A percentile compares a stretch with the other conserved stretches of the same genome.
These are phyloP conservation scores for Aphelenchoides avenae DNA, from an alignment of 1,140 invertebrate genomes.

Conservation along the genomic window DNA sequence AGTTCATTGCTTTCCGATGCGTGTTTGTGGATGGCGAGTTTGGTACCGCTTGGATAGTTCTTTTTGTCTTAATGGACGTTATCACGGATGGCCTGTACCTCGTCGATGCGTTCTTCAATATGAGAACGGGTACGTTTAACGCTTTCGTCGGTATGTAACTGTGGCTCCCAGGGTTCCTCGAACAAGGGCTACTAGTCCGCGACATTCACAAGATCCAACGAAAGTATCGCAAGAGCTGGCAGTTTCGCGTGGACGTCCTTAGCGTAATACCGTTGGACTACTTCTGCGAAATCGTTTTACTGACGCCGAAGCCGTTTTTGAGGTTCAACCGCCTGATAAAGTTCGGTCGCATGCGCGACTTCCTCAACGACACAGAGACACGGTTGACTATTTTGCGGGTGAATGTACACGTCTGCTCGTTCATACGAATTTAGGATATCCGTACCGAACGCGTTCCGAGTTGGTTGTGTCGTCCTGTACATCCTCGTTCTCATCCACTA, in stretches of 20 bases:
- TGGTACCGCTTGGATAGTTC: conserved; percentile 62
- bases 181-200: conserved; percentile 83
- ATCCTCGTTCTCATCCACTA: conserved; percentile 91
- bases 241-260: conserved; percentile 14
- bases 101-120: conserved; percentile 76
- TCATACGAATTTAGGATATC: conserved; percentile 73
- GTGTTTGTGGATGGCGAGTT: conserved; percentile 84
- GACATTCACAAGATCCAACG: conserved; percentile 68
- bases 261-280: conserved; percentile 60
- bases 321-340: conserved; percentile 28
- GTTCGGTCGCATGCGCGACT: conserved; percentile 21
- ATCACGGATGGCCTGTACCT: conserved; percentile 80
- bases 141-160: not conserved
- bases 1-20: conserved; percentile 73
- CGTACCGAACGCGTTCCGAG: conserved; percentile 72
- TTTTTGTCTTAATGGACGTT: conserved; percentile 76
- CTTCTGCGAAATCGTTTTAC: conserved; percentile 22
- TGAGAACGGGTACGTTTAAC: conserved; percentile 71
- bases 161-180: conserved; percentile 71
- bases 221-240: conserved; percentile 17
- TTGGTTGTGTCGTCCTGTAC: conserved; percentile 68
- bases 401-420: conserved; percentile 40
- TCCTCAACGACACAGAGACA: conserved; percentile 31
- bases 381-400: not conserved
- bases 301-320: conserved; percentile 32